Percentiles rank a stretch among this genome's conserved stretches.
Conservation (phyloP, 2,113 vertebrate genomes). For the Emydocephalus ijimae region DNA sequence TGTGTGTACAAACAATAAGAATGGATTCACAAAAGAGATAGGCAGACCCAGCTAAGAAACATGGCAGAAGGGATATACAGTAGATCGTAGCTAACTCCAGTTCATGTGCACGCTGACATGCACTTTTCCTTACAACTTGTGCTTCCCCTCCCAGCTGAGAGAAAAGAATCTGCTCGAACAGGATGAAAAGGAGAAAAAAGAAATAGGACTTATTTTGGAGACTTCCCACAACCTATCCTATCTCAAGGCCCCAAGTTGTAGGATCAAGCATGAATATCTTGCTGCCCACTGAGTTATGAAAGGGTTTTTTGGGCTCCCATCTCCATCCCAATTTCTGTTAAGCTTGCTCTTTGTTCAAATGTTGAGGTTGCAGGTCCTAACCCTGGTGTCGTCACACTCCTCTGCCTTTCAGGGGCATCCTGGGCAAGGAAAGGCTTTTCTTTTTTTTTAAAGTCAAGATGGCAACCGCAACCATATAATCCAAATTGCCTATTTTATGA, state of each 20-base stretch:
- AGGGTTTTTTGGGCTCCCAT: not conserved
- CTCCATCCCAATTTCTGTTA: not conserved
- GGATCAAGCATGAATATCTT: not conserved
- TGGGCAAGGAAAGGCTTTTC: not conserved
- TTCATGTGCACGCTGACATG: conserved; percentile 37
- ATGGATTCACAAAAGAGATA: not conserved
- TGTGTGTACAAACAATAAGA: not conserved
- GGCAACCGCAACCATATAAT: not conserved
- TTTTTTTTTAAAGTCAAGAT: not conserved
- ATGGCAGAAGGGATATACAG: not conserved
- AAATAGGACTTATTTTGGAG: not conserved
- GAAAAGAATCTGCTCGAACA: not conserved
- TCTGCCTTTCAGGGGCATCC: not conserved
- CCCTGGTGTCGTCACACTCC: not conserved
- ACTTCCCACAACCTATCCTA: not conserved
- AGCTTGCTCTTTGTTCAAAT: not conserved
- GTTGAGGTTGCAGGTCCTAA: not conserved
- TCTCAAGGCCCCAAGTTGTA: not conserved
- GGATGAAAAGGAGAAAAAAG: not conserved
- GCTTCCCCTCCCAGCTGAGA: not conserved
- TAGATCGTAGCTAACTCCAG: not conserved
- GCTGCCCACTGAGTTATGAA: too few relatives aligned
- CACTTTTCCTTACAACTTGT: not conserved
- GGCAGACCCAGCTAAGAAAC: not conserved
- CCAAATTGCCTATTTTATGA: not conserved